Conservation (phyloP, 2,888 invertebrate species). For the Troides helena region DNA sequence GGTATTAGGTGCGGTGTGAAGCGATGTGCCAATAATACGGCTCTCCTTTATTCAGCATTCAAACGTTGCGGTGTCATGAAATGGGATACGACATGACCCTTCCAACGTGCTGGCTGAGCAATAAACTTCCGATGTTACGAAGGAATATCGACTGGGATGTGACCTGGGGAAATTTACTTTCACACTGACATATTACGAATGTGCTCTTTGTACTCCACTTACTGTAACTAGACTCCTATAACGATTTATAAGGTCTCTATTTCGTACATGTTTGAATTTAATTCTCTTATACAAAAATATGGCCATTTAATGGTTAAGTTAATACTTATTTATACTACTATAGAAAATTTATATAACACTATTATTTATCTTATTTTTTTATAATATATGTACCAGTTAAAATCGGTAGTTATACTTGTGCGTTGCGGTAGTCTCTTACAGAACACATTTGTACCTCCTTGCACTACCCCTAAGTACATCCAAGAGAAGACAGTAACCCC, state of each 20-base stretch:
- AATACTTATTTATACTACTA: too few relatives aligned
- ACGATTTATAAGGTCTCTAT: background rate
- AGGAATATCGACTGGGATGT: constrained; percentile 29
- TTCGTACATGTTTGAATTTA: background rate
- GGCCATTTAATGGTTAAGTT: too few relatives aligned
- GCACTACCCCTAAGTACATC: too few relatives aligned
- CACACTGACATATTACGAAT: constrained; percentile 17
- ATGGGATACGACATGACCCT: constrained; percentile 29
- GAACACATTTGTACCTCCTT: too few relatives aligned
- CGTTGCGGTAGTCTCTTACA: too few relatives aligned
- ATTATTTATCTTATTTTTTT: too few relatives aligned
- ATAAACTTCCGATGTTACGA: constrained; percentile 30
- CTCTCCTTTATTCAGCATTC: constrained; percentile 24
- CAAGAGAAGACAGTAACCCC: too few relatives aligned
- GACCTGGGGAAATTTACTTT: constrained; percentile 27
- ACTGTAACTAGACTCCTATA: background rate
- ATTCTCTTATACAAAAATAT: background rate
- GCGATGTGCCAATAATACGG: constrained; percentile 17
- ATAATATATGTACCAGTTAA: too few relatives aligned
- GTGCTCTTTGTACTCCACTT: constrained; percentile 2
- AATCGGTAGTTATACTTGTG: too few relatives aligned
- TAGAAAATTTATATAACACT: too few relatives aligned
- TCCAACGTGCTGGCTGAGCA: constrained; percentile 25
- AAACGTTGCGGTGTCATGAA: constrained; percentile 31
- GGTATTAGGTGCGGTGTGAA: constrained; percentile 6